Percentiles rank a stretch among this genome's conserved stretches.
phyloP scores from a whole-genome alignment of 2,113 vertebrate species.

The Amphilophus citrinellus region DNA sequence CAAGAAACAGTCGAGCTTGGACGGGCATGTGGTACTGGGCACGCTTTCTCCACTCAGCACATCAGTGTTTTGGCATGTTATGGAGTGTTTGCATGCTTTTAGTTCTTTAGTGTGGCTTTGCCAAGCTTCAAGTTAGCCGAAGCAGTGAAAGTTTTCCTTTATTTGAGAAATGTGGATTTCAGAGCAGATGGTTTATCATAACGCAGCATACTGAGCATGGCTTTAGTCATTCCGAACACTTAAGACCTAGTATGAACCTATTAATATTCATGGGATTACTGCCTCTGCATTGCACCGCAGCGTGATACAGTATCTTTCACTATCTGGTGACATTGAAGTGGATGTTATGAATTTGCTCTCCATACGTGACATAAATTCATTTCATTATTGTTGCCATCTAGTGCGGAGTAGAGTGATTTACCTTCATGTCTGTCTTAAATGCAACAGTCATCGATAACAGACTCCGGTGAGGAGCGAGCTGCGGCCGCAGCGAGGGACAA shows the following conservation, averaged over 20 bases:
- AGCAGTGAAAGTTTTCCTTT: not conserved
- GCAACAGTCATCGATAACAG: slow-evolving; percentile 69
- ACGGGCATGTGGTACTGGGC: slow-evolving; percentile 1
- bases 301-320: slow-evolving; percentile 20
- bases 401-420: slow-evolving; percentile 41
- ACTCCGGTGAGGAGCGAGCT: slow-evolving; percentile 69
- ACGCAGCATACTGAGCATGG: slow-evolving; percentile 3
- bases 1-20: slow-evolving; percentile 36
- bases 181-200: slow-evolving; percentile 33
- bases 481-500: slow-evolving; percentile 38
- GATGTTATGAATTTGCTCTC: slow-evolving; percentile 30
- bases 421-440: slow-evolving; percentile 45
- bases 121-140: not conserved
- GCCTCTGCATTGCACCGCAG: not conserved
- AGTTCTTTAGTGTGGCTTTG: not conserved
- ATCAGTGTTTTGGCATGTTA: slow-evolving; percentile 20
- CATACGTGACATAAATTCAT: slow-evolving; percentile 5
- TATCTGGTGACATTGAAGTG: slow-evolving; percentile 32
- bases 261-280: slow-evolving; percentile 42
- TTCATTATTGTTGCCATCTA: slow-evolving; percentile 12
- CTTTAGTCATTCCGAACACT: slow-evolving; percentile 15
- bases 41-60: slow-evolving; percentile 12
- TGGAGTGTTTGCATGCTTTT: not conserved
- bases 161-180: slow-evolving; percentile 18
- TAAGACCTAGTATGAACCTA: slow-evolving; percentile 18